Conservation (phyloP, 2,113 vertebrate genomes). For the Eurypyga helias region DNA sequence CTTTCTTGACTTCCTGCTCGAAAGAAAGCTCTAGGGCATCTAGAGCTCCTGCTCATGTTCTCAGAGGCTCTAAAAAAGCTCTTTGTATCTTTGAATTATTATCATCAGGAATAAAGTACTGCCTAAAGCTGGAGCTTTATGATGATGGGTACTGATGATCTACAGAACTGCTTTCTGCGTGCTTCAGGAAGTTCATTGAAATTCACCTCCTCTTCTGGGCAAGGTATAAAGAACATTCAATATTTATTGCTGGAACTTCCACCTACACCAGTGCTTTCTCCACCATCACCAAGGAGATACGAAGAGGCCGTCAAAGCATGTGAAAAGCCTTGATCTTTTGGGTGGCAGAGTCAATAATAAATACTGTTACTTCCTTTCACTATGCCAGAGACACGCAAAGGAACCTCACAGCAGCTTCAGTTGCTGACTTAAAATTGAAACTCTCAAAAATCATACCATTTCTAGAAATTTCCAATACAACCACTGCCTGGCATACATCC, state of each 20-base stretch:
- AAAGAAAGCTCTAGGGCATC: not conserved
- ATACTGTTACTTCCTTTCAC: not conserved
- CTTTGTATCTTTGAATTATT: slow-evolving; percentile 30
- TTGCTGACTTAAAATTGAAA: not conserved
- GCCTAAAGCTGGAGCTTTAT: slow-evolving; percentile 27
- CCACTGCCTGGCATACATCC: not conserved
- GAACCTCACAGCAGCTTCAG: not conserved
- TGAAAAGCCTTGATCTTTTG: not conserved
- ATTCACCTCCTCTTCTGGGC: not conserved
- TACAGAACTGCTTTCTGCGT: not conserved
- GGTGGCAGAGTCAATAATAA: not conserved
- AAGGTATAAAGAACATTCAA: not conserved
- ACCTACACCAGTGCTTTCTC: not conserved
- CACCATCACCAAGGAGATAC: not conserved
- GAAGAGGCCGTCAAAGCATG: not conserved
- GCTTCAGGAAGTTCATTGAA: not conserved
- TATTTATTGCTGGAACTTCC: not conserved
- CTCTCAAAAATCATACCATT: not conserved
- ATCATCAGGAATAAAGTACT: not conserved
- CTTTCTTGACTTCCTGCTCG: not conserved
- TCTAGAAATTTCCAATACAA: not conserved
- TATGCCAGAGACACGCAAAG: not conserved
- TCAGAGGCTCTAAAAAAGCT: not conserved
- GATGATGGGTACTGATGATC: not conserved
- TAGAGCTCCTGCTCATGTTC: slow-evolving; percentile 1